Evolutionary conservation across 2,888 invertebrate species (phyloP), one percentile per base, ranked within the genome.

Genomic region (Tuberolachnus salignus): DNA sequence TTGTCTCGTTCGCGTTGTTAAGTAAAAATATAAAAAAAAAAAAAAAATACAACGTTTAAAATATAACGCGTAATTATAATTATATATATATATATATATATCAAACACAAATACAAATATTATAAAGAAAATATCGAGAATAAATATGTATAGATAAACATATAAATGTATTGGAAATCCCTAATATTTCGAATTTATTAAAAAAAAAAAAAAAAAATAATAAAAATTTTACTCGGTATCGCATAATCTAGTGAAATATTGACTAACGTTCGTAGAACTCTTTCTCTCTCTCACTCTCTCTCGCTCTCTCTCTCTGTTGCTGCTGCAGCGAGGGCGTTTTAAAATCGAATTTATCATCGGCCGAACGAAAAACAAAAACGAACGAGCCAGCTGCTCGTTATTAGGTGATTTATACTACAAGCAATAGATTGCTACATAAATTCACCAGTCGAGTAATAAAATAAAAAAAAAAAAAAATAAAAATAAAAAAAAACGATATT

Each of bases 331-430:
- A 46, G 73, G 63, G 42, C 73, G 73, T 74, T 74, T 74, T 74
- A 64, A 74, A 74, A 64, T 64, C 53, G 63, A 53, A 74, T 74
- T 74, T 64, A 53, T 74, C 73, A 64, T 44, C 23, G 63, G 44
- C 0, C n/a, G 55, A 70, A 61, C 49, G 59, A 46, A 46, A 71
- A 46, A 71, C 71, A 71, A 59, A 71, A 51, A 49, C 49, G 63
- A 73, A 66, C 14, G 64, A 66, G 66, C 55, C 66, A 26, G 66
- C 75, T 67, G 75, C 55, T 75, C 66, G 75, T 75, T 75, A 75
- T 66, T 67, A 57, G 66, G 49, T 75, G 75, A 75, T 75, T 75
- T 75, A 75, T 75, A 67, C 73, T 42, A 23, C 46, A n/a, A 55
- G 75, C 51, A 34, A 75, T 46, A 66, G 66, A 57, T 75, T 14